Evolutionary conservation across 2,113 vertebrate genomes (phyloP), one percentile per base, ranked within the genome.

Genomic region (Peromyscus polionotus): DNA sequence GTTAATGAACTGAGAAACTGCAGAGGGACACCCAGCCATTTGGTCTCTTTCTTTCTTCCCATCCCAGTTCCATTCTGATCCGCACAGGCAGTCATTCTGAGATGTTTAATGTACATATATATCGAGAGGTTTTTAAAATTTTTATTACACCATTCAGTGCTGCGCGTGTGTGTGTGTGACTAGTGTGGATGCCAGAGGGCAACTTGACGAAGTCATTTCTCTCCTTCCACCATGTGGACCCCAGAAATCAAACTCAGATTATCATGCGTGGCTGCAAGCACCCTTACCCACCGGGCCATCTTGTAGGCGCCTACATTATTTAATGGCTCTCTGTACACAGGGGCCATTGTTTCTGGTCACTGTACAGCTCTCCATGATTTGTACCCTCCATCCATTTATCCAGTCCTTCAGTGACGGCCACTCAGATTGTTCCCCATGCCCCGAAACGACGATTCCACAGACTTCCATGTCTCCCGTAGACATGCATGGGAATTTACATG

Each of bases 281-380:
- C 39, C 83, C 7, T 45, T 19, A 85, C 59, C n/a, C 26, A 45
- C 39, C 31, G 61, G 59, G 48, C 59, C 59, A 85, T 45, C 59
- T 31, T 17, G 13, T 31, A 10, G 16, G 26, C 83, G 26, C 59
- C 59, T 19, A 31, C 14, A 19, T 63, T 45, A 26, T 65, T 31
- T 33, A 68, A 33, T 33, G 13, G 9, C 10, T 39, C 0, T 1
- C 26, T 20, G 17, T 48, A 0, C 16, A 36, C 12, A 54, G 9
- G 22, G 54, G 1, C 24, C 24, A 1, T 9, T 45, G 39, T n/a
- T 54, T 81, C 70, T 67, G 26, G 63, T 24, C 39, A 3, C 11
- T 57, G 19, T 22, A 2, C 10, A 61, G 42, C 11, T 75, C 88
- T 88, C 57, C 24, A 0, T 42, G 57, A 33, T 39, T 26, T 63